Evolutionary conservation across 2,888 invertebrate species (phyloP).

Genomic region (Odontocolon sp.): DNA sequence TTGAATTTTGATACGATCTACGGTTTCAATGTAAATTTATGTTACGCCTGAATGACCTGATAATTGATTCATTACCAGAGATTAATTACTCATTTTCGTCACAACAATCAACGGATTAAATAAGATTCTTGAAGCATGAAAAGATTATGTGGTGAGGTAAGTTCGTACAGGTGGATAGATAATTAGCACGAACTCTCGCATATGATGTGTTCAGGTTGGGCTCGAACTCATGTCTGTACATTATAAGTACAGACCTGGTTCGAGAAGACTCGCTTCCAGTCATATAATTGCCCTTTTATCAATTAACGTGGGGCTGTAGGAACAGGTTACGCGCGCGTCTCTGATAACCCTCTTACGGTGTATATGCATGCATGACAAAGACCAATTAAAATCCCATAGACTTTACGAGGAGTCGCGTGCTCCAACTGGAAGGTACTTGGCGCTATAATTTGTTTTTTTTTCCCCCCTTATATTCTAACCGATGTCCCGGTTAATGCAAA

Average conservation of each 20-base stretch:
- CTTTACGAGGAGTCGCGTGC: conserved; percentile 22
- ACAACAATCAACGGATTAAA: background rate
- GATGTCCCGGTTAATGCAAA: background rate
- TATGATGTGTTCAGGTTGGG: conserved; percentile 18
- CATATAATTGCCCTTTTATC: conserved; percentile 53
- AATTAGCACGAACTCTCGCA: conserved; percentile 11
- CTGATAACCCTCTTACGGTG: background rate
- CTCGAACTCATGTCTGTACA: conserved; percentile 6
- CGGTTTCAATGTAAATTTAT: background rate
- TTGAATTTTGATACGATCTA: no score
- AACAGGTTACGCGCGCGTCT: conserved; percentile 12
- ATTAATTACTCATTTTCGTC: background rate
- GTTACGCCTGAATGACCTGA: no score
- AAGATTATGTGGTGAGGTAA: background rate
- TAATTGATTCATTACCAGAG: no score
- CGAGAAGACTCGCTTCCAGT: conserved; percentile 7
- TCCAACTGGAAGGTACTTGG: background rate
- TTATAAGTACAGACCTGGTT: background rate
- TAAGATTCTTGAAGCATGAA: background rate
- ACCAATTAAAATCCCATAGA: conserved; percentile 24
- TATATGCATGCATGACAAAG: conserved; percentile 17
- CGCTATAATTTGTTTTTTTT: background rate
- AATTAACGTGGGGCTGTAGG: conserved; percentile 41
- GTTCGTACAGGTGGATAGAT: no score
- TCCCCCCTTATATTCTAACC: background rate